phyloP scores from a whole-genome alignment of 2,797 vertebrate genomes.

The Parambassis ranga region DNA sequence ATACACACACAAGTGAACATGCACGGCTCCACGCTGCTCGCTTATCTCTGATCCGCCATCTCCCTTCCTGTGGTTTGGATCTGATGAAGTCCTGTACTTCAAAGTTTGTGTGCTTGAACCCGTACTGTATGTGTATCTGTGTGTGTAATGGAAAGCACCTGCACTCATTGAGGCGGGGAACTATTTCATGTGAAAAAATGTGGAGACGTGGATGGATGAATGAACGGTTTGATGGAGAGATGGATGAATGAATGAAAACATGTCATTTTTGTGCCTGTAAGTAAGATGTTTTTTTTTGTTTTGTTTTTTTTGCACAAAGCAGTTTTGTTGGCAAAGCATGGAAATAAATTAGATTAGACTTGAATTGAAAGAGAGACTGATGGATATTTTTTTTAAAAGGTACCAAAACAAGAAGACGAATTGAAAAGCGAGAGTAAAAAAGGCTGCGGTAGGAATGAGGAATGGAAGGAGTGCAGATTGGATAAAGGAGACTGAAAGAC shows the following conservation, averaged over 20 bases:
- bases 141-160: slow-evolving; percentile 74
- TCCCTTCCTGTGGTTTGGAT: slow-evolving; percentile 70
- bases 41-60: slow-evolving; percentile 80
- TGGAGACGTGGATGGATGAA: slow-evolving; percentile 46
- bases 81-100: slow-evolving; percentile 71
- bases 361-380: background rate
- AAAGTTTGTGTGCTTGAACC: slow-evolving; percentile 61
- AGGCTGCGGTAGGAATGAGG: slow-evolving; percentile 26
- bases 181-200: slow-evolving; percentile 63
- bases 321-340: slow-evolving; percentile 11
- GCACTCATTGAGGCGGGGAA: slow-evolving; percentile 48
- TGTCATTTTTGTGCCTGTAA: slow-evolving; percentile 5
- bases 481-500: slow-evolving; percentile 37
- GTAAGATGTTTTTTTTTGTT: too few species aligned
- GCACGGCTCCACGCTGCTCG: slow-evolving; percentile 57
- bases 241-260: slow-evolving; percentile 27
- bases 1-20: slow-evolving; percentile 28
- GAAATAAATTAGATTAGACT: background rate
- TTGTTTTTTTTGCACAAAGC: slow-evolving; percentile 20
- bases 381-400: too few species aligned
- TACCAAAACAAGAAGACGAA: slow-evolving; percentile 41
- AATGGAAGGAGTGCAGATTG: slow-evolving; percentile 7
- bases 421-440: slow-evolving; percentile 6
- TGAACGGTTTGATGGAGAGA: slow-evolving; percentile 33
- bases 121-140: slow-evolving; percentile 26